These are phyloP conservation scores for Tragelaphus buxtoni DNA, from an alignment of 2,113 vertebrate genomes.

Conservation along the genomic window DNA sequence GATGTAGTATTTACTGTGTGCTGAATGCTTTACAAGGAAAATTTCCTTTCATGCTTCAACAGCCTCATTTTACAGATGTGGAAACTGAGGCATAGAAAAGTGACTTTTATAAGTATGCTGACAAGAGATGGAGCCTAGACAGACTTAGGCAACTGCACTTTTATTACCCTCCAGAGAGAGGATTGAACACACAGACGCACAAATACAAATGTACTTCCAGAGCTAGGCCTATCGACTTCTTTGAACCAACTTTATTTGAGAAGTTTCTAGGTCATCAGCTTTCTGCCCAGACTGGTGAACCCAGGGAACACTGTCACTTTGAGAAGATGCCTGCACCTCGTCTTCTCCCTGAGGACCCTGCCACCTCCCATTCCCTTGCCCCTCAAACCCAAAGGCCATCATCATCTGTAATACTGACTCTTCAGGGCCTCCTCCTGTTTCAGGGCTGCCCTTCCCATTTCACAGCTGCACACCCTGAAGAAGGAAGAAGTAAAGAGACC, in stretches of 20 bases:
- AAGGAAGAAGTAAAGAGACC: background rate
- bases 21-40: background rate
- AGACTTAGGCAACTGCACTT: accelerated
- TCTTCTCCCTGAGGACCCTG: background rate
- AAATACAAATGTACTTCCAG: background rate
- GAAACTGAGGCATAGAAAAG: background rate
- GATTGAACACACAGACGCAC: background rate
- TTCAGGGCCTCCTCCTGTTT: background rate
- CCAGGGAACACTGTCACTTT: background rate
- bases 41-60: background rate
- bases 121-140: background rate
- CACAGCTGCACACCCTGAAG: background rate
- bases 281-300: background rate
- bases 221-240: background rate
- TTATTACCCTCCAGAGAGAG: background rate
- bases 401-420: background rate
- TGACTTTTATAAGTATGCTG: background rate
- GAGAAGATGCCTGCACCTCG: background rate
- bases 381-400: background rate
- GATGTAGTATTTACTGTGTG: background rate
- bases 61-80: background rate
- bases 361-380: background rate
- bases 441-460: background rate
- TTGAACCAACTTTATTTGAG: background rate
- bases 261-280: background rate